phyloP scores from a whole-genome alignment of 2,113 vertebrate species.

The Bubo blakistoni region DNA sequence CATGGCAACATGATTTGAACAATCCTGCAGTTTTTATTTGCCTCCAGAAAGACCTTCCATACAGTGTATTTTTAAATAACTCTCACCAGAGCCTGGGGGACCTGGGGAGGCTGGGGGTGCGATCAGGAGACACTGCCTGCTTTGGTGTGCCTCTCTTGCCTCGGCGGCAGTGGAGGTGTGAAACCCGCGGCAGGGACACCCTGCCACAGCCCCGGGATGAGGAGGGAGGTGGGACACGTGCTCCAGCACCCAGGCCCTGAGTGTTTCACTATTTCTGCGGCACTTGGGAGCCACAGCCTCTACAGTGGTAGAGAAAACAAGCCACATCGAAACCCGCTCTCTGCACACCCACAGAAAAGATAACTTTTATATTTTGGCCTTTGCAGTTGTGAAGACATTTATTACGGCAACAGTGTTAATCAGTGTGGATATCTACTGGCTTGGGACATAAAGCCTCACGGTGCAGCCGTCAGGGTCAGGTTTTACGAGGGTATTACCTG shows the following conservation, averaged over 20 bases:
- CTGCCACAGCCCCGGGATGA: neutral
- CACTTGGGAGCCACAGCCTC: neutral
- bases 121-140: neutral
- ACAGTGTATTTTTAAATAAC: accelerated
- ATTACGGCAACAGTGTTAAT: accelerated
- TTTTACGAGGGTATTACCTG: accelerated
- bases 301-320: no score
- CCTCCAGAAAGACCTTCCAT: neutral
- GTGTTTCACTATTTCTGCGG: no score
- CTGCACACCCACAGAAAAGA: accelerated
- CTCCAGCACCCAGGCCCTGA: accelerated
- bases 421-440: accelerated
- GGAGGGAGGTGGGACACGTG: accelerated
- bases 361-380: neutral
- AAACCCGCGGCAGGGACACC: neutral
- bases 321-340: no score
- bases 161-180: neutral
- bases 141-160: neutral
- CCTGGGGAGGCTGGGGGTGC: neutral
- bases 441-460: no score
- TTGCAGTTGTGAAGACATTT: neutral
- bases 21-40: neutral
- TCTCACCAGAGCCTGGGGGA: neutral
- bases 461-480: neutral
- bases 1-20: accelerated